These are phyloP conservation scores for Astyanax mexicanus DNA, from an alignment of 2,797 vertebrate genomes.

Conservation along the genomic window DNA sequence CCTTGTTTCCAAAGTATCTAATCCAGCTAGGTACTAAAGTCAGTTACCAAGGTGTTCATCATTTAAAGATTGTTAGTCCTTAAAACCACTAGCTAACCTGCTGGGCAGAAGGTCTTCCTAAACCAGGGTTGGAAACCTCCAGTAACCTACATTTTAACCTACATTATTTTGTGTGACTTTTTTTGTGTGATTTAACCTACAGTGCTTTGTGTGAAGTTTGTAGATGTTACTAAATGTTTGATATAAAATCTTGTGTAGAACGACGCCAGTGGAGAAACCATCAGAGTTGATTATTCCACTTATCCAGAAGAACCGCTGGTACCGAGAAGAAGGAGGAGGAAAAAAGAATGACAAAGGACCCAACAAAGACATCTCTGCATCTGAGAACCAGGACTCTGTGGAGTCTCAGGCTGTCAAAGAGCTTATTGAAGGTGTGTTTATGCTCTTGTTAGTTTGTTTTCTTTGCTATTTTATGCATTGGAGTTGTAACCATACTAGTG, in stretches of 20 bases:
- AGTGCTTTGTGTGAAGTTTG: too few relatives aligned
- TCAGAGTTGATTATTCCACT: conserved; percentile 82
- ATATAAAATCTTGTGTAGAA: conserved; percentile 54
- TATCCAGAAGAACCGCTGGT: conserved; percentile 84
- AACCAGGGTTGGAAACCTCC: too few relatives aligned
- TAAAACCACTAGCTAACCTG: too few relatives aligned
- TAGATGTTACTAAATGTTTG: not conserved
- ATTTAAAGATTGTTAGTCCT: too few relatives aligned
- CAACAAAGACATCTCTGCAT: conserved; percentile 26
- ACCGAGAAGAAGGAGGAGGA: conserved; percentile 58
- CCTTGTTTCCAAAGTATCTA: too few relatives aligned
- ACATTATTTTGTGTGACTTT: too few relatives aligned
- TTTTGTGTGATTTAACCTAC: too few relatives aligned
- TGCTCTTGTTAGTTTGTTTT: not conserved
- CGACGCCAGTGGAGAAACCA: conserved; percentile 75
- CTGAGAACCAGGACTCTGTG: conserved; percentile 70
- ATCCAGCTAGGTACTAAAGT: too few relatives aligned
- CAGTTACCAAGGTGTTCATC: too few relatives aligned
- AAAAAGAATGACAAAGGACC: conserved; percentile 39
- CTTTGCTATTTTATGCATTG: not conserved
- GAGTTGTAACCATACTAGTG: too few relatives aligned
- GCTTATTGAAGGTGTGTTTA: conserved; percentile 85
- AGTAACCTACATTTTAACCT: too few relatives aligned
- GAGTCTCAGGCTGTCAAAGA: conserved; percentile 89
- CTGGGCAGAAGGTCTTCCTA: too few relatives aligned